Percentiles rank a stretch among this genome's conserved stretches.
Conservation (phyloP, 2,888 invertebrate species). For the Chrysina gloriosa region DNA sequence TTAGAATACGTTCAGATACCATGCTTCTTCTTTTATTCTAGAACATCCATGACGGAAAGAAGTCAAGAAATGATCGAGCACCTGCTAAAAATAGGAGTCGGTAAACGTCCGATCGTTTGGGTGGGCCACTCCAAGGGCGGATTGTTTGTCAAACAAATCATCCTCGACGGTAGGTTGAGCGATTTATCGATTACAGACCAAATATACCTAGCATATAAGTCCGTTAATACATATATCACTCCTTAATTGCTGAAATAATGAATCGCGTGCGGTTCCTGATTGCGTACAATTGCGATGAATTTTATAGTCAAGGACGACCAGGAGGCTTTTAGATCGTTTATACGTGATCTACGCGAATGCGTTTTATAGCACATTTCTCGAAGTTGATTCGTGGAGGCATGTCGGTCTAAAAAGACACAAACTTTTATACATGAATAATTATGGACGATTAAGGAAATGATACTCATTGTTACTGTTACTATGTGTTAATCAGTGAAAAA, state of each 20-base stretch:
- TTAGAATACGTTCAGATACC: too few relatives aligned
- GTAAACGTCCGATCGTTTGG: constrained; percentile 83
- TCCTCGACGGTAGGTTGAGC: constrained; percentile 73
- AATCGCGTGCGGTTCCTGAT: constrained; percentile 19
- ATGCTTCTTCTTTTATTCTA: constrained; percentile 55
- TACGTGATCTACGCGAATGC: neutral
- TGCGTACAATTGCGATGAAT: neutral
- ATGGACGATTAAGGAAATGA: too few relatives aligned
- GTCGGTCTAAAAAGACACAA: too few relatives aligned
- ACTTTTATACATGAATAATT: too few relatives aligned
- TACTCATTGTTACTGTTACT: too few relatives aligned
- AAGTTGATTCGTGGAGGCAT: constrained; percentile 47
- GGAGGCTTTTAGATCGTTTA: neutral
- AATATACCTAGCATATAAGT: too few relatives aligned
- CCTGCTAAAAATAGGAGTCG: constrained; percentile 75
- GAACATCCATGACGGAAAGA: constrained; percentile 74
- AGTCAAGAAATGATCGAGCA: constrained; percentile 79
- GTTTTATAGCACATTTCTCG: constrained; percentile 62
- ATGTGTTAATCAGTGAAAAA: too few relatives aligned
- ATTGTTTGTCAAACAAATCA: constrained; percentile 85
- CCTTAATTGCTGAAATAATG: too few relatives aligned
- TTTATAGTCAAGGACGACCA: constrained; percentile 17
- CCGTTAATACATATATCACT: too few relatives aligned
- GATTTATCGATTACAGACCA: too few relatives aligned
- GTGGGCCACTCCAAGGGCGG: constrained; percentile 91